These are phyloP conservation scores for Lycia hirtaria DNA, from an alignment of 2,888 invertebrate genomes.

Conservation along the genomic window DNA sequence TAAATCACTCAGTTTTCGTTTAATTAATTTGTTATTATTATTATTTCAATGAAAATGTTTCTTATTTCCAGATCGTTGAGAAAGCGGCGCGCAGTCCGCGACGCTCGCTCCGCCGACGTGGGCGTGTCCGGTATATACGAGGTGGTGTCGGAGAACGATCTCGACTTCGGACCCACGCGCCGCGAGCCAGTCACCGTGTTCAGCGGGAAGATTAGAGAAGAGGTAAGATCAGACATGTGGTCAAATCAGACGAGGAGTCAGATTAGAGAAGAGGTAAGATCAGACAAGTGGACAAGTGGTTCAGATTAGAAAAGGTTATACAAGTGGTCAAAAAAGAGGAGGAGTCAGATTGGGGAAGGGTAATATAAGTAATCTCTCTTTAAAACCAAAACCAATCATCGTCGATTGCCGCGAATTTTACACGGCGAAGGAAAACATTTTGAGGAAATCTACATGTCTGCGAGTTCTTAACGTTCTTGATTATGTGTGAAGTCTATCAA, in stretches of 20 bases:
- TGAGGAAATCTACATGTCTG: too few relatives aligned
- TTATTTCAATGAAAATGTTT: too few relatives aligned
- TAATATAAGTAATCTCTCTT: too few relatives aligned
- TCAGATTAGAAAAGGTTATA: too few relatives aligned
- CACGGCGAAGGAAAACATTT: too few relatives aligned
- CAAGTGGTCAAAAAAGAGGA: too few relatives aligned
- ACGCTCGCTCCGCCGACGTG: constrained; percentile 93
- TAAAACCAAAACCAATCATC: too few relatives aligned
- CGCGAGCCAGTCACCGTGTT: constrained; percentile 94
- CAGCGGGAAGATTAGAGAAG: constrained; percentile 94
- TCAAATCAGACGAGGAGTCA: neutral
- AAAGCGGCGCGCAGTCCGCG: constrained; percentile 88
- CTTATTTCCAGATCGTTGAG: constrained; percentile 78
- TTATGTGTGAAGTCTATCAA: too few relatives aligned
- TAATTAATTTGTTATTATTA: neutral
- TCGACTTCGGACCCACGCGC: constrained; percentile 93
- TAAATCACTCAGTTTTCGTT: too few relatives aligned
- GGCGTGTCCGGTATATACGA: constrained; percentile 96
- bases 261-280: neutral
- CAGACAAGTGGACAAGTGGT: neutral
- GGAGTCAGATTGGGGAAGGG: too few relatives aligned
- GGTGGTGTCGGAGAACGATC: constrained; percentile 95
- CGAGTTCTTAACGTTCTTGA: too few relatives aligned
- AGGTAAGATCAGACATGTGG: constrained; percentile 68
- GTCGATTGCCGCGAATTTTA: too few relatives aligned